A percentile compares a stretch with the other conserved stretches of the same genome.
phyloP scores from a whole-genome alignment of 2,888 invertebrate genomes.

The Lottia gigantea region DNA sequence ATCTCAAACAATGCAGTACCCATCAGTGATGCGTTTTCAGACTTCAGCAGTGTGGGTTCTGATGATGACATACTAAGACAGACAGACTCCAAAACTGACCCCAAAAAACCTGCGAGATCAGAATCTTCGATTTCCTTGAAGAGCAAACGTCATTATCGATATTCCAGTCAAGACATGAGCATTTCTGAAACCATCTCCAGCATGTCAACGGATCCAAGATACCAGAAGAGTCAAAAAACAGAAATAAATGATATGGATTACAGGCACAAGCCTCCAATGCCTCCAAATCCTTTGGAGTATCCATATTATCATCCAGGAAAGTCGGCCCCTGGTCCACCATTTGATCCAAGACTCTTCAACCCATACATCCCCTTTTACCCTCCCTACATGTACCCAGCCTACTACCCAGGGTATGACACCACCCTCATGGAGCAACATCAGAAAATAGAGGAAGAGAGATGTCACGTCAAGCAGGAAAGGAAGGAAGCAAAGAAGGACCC shows the following conservation, averaged over 20 bases:
- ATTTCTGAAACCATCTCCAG: not conserved
- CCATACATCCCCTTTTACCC: conserved; percentile 4
- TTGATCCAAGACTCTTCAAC: not conserved
- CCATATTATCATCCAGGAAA: not conserved
- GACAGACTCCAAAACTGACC: not conserved
- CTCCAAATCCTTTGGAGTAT: not conserved
- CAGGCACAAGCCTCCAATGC: not conserved
- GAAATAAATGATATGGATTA: not conserved
- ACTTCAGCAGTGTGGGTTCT: not conserved
- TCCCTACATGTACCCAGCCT: not conserved
- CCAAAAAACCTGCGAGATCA: not conserved
- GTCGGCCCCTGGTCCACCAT: not conserved
- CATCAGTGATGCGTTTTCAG: not conserved
- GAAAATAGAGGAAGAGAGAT: not conserved
- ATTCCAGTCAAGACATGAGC: not conserved
- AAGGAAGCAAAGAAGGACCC: not conserved
- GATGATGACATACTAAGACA: not conserved
- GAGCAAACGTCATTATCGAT: not conserved
- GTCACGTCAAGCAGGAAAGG: not conserved
- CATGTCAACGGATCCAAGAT: not conserved
- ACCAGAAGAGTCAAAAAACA: too few relatives aligned
- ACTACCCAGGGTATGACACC: not conserved
- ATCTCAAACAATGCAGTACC: not conserved
- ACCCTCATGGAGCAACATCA: not conserved
- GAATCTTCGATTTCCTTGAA: not conserved